Evolutionary conservation across 2,797 vertebrate genomes (phyloP).

Genomic region (Psittacula echo): DNA sequence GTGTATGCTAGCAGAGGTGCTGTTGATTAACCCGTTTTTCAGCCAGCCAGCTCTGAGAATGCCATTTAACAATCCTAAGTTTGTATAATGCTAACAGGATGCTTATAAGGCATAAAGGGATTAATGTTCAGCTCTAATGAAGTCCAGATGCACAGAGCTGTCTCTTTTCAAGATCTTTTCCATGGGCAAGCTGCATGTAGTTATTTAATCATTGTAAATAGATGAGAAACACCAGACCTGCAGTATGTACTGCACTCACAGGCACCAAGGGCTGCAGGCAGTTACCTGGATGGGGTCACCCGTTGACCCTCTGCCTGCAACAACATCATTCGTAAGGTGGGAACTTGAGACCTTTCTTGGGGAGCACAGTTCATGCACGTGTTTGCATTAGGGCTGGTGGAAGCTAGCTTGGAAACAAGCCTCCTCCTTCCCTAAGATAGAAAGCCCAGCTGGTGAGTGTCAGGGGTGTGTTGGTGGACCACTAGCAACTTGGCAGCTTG

Average conservation of each 20-base stretch:
- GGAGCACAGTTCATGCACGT: accelerated
- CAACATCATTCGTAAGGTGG: not conserved
- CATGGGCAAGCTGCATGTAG: slow-evolving; percentile 33
- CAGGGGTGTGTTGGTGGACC: not conserved
- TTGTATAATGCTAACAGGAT: slow-evolving; percentile 23
- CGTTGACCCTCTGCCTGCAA: not conserved
- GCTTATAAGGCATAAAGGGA: slow-evolving; percentile 63
- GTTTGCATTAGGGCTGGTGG: not conserved
- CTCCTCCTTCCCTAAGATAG: not conserved
- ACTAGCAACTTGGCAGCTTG: not conserved
- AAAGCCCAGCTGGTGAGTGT: not conserved
- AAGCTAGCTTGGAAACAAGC: not conserved
- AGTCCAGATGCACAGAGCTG: slow-evolving; percentile 69
- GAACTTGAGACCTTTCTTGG: not conserved
- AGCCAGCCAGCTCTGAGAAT: slow-evolving; percentile 21
- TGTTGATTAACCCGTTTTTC: slow-evolving; percentile 21
- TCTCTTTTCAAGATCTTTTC: slow-evolving; percentile 42
- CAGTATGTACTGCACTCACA: not conserved
- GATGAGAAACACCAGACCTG: not conserved
- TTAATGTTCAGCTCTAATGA: slow-evolving; percentile 62
- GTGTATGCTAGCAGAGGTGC: not conserved
- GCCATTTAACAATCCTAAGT: not conserved
- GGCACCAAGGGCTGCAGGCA: not conserved
- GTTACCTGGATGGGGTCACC: not conserved
- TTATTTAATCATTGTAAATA: slow-evolving; percentile 18